phyloP scores from a whole-genome alignment of 2,113 vertebrate genomes.

The Azemiops feae region DNA sequence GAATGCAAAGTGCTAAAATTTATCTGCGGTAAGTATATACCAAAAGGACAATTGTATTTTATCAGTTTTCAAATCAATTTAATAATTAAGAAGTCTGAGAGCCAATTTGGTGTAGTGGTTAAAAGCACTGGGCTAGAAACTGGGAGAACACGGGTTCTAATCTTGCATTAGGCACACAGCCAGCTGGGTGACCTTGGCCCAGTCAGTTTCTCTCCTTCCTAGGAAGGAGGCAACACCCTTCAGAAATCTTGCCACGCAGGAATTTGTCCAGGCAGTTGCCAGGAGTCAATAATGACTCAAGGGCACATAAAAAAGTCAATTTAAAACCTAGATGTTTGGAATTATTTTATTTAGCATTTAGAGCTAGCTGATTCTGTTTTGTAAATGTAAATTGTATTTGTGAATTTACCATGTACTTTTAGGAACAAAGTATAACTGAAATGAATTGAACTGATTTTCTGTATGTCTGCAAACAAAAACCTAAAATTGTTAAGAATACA shows the following conservation, averaged over 20 bases:
- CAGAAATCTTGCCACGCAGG: background rate
- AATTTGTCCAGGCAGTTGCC: background rate
- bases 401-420: background rate
- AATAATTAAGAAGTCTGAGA: background rate
- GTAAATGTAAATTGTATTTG: conserved; percentile 28
- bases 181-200: background rate
- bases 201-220: background rate
- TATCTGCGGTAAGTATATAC: conserved; percentile 27
- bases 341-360: background rate
- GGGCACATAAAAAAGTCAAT: background rate
- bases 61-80: conserved; percentile 1
- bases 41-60: conserved; percentile 37
- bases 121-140: background rate
- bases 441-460: background rate
- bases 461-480: background rate
- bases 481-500: background rate
- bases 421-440: background rate
- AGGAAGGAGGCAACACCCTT: background rate
- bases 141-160: background rate
- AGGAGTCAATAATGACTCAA: background rate
- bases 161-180: background rate
- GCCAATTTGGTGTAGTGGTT: background rate
- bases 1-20: background rate
- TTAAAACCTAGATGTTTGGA: background rate
- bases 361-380: conserved; percentile 43